Conservation (phyloP, 2,888 invertebrate genomes). For the Chymomyza fuscimana region DNA sequence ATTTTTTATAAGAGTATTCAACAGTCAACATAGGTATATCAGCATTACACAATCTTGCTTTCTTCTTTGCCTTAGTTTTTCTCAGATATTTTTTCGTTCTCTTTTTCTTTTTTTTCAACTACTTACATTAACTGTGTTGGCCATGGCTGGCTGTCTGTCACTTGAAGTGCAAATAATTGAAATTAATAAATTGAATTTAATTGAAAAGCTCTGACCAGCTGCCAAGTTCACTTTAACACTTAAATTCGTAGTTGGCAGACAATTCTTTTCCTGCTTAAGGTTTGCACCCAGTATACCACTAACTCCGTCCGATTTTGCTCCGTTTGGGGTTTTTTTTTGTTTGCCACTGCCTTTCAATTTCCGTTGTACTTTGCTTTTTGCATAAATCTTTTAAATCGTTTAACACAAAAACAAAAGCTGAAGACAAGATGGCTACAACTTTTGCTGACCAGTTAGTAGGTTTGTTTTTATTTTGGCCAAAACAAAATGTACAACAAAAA, state of each 20-base stretch:
- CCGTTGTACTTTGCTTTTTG: slow-evolving; percentile 47
- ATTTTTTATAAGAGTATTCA: not conserved
- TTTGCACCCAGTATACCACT: slow-evolving; percentile 26
- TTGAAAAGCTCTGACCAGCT: slow-evolving; percentile 55
- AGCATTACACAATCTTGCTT: not conserved
- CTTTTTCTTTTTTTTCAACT: slow-evolving; percentile 9
- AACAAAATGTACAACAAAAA: no score
- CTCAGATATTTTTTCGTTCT: not conserved
- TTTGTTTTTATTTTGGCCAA: slow-evolving; percentile 19
- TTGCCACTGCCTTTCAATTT: slow-evolving; percentile 46
- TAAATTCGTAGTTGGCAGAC: not conserved
- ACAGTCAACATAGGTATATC: not conserved
- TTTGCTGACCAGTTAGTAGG: slow-evolving; percentile 14
- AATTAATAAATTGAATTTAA: slow-evolving; percentile 72
- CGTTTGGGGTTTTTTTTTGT: slow-evolving; percentile 10
- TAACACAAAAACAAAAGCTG: not conserved
- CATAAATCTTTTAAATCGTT: slow-evolving; percentile 58
- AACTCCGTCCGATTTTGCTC: slow-evolving; percentile 39
- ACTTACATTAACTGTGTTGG: not conserved
- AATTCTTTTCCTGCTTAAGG: slow-evolving; percentile 40
- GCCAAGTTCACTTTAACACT: slow-evolving; percentile 4
- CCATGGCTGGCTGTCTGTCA: slow-evolving; percentile 23
- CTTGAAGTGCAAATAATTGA: slow-evolving; percentile 69
- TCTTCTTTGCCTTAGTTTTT: slow-evolving; percentile 24
- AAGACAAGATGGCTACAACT: slow-evolving; percentile 42